These are phyloP conservation scores for Trichacis sp. DNA, from an alignment of 2,888 invertebrate species.

Conservation along the genomic window DNA sequence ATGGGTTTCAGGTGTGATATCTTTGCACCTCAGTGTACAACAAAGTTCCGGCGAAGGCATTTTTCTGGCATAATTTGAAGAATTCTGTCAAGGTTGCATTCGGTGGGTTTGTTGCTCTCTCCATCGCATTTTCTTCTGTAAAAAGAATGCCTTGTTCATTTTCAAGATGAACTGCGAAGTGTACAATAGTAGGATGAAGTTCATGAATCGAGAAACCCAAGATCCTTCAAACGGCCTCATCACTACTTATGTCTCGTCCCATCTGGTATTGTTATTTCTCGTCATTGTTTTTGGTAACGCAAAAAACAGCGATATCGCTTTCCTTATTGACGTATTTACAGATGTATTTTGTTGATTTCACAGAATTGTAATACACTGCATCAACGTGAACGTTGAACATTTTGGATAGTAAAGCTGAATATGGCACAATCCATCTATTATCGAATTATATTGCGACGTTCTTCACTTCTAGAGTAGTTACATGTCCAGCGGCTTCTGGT, in stretches of 20 bases:
- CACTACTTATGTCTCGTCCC: conserved; percentile 43
- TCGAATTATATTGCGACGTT: conserved; percentile 14
- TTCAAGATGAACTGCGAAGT: conserved; percentile 51
- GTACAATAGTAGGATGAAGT: conserved; percentile 46
- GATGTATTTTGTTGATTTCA: conserved; percentile 56
- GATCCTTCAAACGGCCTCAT: conserved; percentile 44
- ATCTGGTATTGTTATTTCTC: conserved; percentile 26
- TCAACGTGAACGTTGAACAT: conserved; percentile 58
- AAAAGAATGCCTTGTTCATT: conserved; percentile 52
- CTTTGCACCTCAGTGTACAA: conserved; percentile 45
- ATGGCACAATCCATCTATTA: conserved; percentile 47
- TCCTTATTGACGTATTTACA: conserved; percentile 56
- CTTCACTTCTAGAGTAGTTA: conserved; percentile 23
- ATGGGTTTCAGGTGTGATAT: conserved; percentile 12
- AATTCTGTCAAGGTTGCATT: conserved; percentile 51
- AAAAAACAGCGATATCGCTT: conserved; percentile 43
- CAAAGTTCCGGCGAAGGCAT: conserved; percentile 58
- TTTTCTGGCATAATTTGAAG: conserved; percentile 56
- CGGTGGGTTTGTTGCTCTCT: conserved; percentile 19
- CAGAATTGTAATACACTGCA: conserved; percentile 62
- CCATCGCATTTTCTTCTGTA: conserved; percentile 36
- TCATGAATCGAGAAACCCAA: conserved; percentile 51
- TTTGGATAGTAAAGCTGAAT: conserved; percentile 42
- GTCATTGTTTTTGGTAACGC: neutral
- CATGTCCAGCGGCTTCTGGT: conserved; percentile 28